Conservation (phyloP, 2,797 vertebrate genomes). For the Etheostoma nigrum region DNA sequence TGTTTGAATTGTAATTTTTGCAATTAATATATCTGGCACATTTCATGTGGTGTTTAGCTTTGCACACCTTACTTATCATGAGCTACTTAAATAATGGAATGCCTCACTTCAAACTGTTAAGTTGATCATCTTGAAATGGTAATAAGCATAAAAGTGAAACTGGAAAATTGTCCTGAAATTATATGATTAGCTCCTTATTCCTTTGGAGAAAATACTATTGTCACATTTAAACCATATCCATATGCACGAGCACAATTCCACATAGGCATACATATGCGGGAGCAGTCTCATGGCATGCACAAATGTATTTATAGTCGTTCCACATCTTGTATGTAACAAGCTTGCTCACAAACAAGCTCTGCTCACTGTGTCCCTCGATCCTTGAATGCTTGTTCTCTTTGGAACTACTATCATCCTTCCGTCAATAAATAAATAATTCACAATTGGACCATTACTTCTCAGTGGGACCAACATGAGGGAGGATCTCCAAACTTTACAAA, state of each 20-base stretch:
- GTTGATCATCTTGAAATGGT: neutral
- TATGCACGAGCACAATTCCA: neutral
- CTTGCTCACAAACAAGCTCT: no score
- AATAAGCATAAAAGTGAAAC: neutral
- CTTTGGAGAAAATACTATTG: neutral
- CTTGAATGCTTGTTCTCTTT: neutral
- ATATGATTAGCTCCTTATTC: no score
- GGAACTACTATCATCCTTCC: neutral
- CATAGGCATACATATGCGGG: neutral
- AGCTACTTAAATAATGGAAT: neutral
- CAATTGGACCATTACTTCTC: no score
- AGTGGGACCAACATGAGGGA: no score
- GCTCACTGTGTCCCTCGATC: neutral
- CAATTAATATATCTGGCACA: neutral
- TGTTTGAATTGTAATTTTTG: neutral
- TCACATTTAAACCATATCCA: neutral
- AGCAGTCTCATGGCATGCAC: neutral
- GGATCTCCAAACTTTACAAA: no score
- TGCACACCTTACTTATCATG: neutral
- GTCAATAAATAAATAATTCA: neutral
- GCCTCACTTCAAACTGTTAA: neutral
- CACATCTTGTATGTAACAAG: no score
- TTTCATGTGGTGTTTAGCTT: neutral
- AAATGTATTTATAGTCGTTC: no score
- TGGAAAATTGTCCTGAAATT: neutral